A percentile compares a stretch with the other conserved stretches of the same genome.
phyloP scores from a whole-genome alignment of 2,888 invertebrate species.

The Pseudococcus viburni region DNA sequence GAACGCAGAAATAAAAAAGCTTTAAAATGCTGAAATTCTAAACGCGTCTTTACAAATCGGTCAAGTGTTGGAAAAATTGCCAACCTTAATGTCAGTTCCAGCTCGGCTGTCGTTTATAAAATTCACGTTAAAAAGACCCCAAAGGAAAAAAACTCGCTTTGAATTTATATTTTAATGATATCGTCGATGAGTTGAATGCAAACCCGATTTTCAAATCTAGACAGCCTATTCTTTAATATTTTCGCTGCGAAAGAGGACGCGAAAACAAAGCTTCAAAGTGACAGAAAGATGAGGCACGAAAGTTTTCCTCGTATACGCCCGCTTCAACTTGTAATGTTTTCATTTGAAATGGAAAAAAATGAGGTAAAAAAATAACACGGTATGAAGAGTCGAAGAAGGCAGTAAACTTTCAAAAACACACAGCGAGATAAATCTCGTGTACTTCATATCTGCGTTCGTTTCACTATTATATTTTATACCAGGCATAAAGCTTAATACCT shows the following conservation, averaged over 20 bases:
- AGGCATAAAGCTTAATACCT: neutral
- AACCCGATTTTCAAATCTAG: neutral
- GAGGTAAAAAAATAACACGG: neutral
- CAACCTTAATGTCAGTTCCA: neutral
- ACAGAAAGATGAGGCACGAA: constrained; percentile 8
- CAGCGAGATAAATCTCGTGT: neutral
- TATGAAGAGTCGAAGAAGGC: neutral
- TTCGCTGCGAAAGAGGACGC: neutral
- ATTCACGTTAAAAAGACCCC: neutral
- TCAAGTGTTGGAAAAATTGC: constrained; percentile 1
- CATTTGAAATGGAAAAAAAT: neutral
- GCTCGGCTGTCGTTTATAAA: neutral
- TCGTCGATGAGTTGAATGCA: constrained; percentile 8
- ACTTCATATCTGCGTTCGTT: neutral
- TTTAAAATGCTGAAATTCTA: neutral
- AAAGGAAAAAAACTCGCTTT: neutral
- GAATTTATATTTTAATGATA: constrained; percentile 20
- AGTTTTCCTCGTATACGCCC: neutral
- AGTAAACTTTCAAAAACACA: constrained; percentile 1
- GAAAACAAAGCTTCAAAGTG: constrained; percentile 16
- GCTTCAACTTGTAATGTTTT: neutral
- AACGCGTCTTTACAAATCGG: neutral
- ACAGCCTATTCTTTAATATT: neutral
- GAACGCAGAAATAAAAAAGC: neutral
- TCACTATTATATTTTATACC: neutral